A percentile compares a stretch with the other conserved stretches of the same genome.
These are phyloP conservation scores for Drosophila multiciliata DNA, from an alignment of 2,888 invertebrate species.

Conservation along the genomic window DNA sequence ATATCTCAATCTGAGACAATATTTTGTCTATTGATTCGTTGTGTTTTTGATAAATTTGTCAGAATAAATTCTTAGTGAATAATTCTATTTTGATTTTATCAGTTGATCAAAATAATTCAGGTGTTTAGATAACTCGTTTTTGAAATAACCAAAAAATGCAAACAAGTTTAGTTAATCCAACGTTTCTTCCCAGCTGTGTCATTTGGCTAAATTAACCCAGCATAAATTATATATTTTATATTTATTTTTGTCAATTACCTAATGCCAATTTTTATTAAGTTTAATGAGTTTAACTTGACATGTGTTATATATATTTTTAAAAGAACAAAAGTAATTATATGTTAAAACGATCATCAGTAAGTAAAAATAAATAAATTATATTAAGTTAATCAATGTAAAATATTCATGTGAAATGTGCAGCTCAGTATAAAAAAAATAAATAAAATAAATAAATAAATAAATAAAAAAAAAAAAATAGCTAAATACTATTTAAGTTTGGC, in stretches of 20 bases:
- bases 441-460: too few species aligned
- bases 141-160: background rate
- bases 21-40: background rate
- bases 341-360: background rate
- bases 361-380: background rate
- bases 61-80: background rate
- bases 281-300: too few species aligned
- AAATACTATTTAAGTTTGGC: background rate
- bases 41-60: background rate
- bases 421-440: too few species aligned
- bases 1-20: background rate
- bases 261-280: too few species aligned
- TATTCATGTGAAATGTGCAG: too few species aligned
- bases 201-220: background rate
- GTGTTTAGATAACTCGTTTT: background rate
- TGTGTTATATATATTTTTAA: background rate
- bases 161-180: background rate
- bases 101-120: background rate
- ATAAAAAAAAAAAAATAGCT: too few species aligned
- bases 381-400: background rate
- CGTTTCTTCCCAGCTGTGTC: background rate
- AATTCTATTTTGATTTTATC: background rate
- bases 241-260: too few species aligned
- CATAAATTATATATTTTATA: background rate
- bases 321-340: background rate